Conservation (phyloP, 2,888 invertebrate species). For the Fragum fragum region DNA sequence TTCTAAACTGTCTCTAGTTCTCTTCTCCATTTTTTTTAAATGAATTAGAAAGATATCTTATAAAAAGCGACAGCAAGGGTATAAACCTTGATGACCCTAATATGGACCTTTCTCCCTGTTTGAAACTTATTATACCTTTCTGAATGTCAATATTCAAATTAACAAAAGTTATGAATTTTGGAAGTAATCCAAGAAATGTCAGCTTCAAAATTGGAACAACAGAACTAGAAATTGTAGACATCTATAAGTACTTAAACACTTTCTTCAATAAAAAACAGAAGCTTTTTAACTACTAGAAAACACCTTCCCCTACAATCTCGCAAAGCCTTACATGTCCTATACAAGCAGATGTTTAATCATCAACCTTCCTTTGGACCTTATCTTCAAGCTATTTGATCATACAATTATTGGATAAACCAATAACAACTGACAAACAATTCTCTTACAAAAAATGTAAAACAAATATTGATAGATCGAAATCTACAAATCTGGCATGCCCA, state of each 20-base stretch:
- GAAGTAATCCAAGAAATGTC: background rate
- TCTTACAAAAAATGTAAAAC: no score
- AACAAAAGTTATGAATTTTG: slow-evolving; percentile 7
- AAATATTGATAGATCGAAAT: no score
- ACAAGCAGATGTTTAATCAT: no score
- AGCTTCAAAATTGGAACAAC: background rate
- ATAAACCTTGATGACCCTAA: background rate
- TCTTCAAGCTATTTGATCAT: no score
- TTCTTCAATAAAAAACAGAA: background rate
- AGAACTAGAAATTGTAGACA: background rate
- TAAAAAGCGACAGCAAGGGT: slow-evolving; percentile 6
- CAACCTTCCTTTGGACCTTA: no score
- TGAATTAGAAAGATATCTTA: slow-evolving; percentile 47
- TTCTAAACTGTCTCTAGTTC: slow-evolving; percentile 38
- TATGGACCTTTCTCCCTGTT: background rate
- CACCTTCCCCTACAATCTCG: no score
- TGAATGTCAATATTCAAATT: background rate
- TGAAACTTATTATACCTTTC: slow-evolving; percentile 1
- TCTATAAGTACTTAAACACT: background rate
- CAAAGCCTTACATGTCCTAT: no score
- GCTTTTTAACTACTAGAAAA: no score
- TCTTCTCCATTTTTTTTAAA: slow-evolving; percentile 55
- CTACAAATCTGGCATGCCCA: no score
- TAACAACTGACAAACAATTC: no score
- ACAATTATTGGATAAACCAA: no score